A percentile compares a stretch with the other conserved stretches of the same genome.
These are phyloP conservation scores for Mizuhopecten yessoensis DNA, from an alignment of 1,140 invertebrate species.

Conservation along the genomic window DNA sequence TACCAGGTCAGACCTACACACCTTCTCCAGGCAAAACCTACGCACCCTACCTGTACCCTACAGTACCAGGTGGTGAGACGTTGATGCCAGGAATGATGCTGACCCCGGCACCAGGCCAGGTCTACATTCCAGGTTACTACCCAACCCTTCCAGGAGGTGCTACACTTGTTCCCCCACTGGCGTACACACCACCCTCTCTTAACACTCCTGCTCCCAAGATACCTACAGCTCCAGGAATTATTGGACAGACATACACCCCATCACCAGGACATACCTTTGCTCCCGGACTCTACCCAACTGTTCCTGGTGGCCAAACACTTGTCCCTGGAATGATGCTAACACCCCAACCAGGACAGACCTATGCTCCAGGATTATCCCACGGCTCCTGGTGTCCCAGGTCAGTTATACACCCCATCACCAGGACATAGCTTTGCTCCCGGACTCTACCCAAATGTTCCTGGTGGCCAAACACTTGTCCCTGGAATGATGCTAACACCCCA, in stretches of 20 bases:
- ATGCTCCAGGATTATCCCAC: constrained; percentile 66
- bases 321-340: constrained; percentile 62
- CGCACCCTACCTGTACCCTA: constrained; percentile 37
- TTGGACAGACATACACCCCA: constrained; percentile 59
- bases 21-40: constrained; percentile 46
- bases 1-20: constrained; percentile 41
- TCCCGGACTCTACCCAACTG: constrained; percentile 64
- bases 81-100: constrained; percentile 62
- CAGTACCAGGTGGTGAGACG: constrained; percentile 23
- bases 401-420: constrained; percentile 50
- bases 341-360: constrained; percentile 57
- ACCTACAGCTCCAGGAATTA: constrained; percentile 53
- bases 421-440: constrained; percentile 57
- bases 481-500: constrained; percentile 56
- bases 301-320: constrained; percentile 58
- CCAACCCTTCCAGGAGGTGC: neutral
- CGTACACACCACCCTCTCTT: neutral
- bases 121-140: neutral
- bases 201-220: neutral
- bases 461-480: neutral
- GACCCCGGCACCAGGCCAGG: constrained; percentile 50
- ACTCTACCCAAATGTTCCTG: too few species aligned
- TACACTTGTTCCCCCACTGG: neutral
- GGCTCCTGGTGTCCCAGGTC: constrained; percentile 56
- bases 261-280: constrained; percentile 66